Percentiles rank a stretch among this genome's conserved stretches.
These are phyloP conservation scores for Brachionus rubens DNA, from an alignment of 1,140 invertebrate species.

Conservation along the genomic window DNA sequence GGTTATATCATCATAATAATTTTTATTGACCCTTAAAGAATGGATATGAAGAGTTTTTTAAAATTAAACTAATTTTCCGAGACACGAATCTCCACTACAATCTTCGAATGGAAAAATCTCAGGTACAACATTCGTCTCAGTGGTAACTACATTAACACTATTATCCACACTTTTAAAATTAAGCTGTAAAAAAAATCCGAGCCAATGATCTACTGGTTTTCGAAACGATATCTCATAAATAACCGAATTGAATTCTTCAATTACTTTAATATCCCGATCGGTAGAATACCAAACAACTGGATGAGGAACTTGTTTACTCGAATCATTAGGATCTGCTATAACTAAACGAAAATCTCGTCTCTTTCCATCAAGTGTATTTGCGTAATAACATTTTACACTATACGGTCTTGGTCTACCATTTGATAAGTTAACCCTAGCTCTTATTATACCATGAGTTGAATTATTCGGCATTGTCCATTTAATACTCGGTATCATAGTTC, in stretches of 20 bases:
- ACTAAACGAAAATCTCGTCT: constrained; percentile 22
- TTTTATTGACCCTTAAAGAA: too few species aligned
- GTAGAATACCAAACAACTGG: neutral
- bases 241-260: constrained; percentile 44
- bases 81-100: constrained; percentile 50
- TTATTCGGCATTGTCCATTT: neutral
- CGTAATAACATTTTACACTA: constrained; percentile 49
- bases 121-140: constrained; percentile 52
- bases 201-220: constrained; percentile 50
- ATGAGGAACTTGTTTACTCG: neutral
- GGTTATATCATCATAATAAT: too few species aligned
- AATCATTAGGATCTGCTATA: neutral
- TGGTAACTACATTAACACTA: constrained; percentile 51
- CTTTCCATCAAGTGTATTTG: constrained; percentile 49
- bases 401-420: constrained; percentile 48
- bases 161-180: constrained; percentile 50
- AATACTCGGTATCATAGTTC: neutral
- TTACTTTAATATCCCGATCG: neutral
- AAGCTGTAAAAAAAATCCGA: constrained; percentile 51
- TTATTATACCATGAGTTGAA: constrained; percentile 34
- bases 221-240: constrained; percentile 47
- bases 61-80: constrained; percentile 49
- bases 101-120: constrained; percentile 52
- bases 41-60: neutral
- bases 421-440: constrained; percentile 48